phyloP scores from a whole-genome alignment of 2,113 vertebrate species.

The Casuarius casuarius region DNA sequence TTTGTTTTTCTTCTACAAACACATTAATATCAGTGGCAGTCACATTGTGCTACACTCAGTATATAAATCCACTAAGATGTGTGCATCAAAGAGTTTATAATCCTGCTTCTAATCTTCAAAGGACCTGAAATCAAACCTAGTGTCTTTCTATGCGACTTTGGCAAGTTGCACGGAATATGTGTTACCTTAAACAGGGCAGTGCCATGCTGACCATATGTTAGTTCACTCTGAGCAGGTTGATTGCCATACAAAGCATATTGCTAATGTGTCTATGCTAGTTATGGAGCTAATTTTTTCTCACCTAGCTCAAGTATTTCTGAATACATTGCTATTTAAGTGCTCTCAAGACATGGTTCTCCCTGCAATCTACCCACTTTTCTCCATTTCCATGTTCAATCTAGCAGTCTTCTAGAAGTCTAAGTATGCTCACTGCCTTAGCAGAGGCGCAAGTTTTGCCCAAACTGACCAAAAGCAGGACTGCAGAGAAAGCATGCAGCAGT shows the following conservation, averaged over 20 bases:
- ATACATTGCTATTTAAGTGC: not conserved
- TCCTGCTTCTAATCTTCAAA: not conserved
- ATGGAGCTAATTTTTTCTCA: not conserved
- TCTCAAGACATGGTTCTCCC: not conserved
- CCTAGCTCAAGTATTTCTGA: not conserved
- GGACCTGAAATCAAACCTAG: not conserved
- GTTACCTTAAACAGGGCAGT: not conserved
- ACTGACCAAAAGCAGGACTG: not conserved
- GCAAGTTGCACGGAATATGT: fast-evolving
- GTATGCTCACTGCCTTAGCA: not conserved
- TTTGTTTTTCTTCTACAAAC: not conserved
- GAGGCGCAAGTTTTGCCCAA: not conserved
- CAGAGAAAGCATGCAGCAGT: not conserved
- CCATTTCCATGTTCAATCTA: not conserved
- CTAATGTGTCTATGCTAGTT: not conserved
- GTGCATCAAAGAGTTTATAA: not conserved
- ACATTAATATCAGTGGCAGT: not conserved
- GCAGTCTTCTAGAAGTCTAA: not conserved
- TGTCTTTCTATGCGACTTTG: not conserved
- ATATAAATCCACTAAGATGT: not conserved
- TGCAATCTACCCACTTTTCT: not conserved
- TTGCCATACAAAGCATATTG: not conserved
- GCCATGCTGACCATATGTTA: too few relatives aligned
- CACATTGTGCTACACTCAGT: fast-evolving
- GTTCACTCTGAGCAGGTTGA: not conserved